Base-by-base conservation (phyloP, 2,113 vertebrate species). In the Cisticola juncidis region DNA sequence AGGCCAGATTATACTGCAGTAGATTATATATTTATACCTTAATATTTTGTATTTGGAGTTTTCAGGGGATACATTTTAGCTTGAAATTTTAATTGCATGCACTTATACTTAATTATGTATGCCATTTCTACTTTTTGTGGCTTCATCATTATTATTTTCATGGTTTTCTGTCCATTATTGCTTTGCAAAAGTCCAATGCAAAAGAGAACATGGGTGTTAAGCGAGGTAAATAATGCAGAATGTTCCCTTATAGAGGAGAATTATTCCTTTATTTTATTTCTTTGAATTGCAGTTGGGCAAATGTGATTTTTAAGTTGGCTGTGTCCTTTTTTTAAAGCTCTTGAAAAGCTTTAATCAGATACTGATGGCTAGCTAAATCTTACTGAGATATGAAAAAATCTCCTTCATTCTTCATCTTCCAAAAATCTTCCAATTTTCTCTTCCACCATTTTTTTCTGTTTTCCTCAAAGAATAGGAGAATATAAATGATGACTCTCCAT, bases 261-360 rank as follows among this genome's bases (percentile, higher is more conserved):
- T 90, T 93, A 91, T 87, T 90, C 54, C 57, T 86, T 91, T 87
- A 96, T 96, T 96, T 71, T 89, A 84, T 96, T 94, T 96, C 69
- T 91, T 73, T 74, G 44, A 85, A 87, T 85, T 96, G 61, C 73
- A 87, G 48, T 48, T 74, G 84, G 70, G 69, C 14, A 87, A 89
- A 91, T 94, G 61, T 40, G 70, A 76, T 89, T 95, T 94, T 57
- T 94, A 56, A 76, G 70, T 57, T 87, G 56, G 14, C 77, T 79
- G 20, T 81, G 83, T 88, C 70, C 45, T 91, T 95, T 86, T 79
- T 80, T 65, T 87, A 53, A 94, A 91, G 61, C 70, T 89, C 25
- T 72, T 79, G 45, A 72, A 92, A 82, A 53, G 33, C 50, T 87
- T 85, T 88, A 81, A 78, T 80, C 66, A 87, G 40, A 65, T 89